A percentile compares a stretch with the other conserved stretches of the same genome.
Evolutionary conservation across 2,113 vertebrate species (phyloP).

Genomic region (Brachyistius frenatus): DNA sequence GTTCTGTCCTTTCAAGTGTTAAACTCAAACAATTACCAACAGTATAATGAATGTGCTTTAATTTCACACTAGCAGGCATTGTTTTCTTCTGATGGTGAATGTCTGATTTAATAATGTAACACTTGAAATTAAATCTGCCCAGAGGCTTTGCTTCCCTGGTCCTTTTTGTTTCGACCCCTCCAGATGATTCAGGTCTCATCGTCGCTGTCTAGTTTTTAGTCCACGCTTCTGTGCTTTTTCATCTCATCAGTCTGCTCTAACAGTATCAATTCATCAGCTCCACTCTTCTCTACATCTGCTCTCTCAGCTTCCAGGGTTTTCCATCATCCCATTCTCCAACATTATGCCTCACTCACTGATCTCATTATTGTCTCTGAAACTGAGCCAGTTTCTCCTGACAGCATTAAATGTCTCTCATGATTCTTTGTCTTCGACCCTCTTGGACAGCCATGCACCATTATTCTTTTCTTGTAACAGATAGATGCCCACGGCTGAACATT

Average conservation of each 20-base stretch:
- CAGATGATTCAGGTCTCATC: slow-evolving; percentile 18
- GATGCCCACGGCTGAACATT: slow-evolving; percentile 35
- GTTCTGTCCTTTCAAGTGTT: slow-evolving; percentile 38
- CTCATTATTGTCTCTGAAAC: slow-evolving; percentile 67
- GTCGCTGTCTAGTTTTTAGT: slow-evolving; percentile 41
- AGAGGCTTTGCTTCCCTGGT: slow-evolving; percentile 32
- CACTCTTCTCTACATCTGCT: slow-evolving; percentile 57
- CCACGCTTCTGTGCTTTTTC: slow-evolving; percentile 38
- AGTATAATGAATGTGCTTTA: slow-evolving; percentile 57
- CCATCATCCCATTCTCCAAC: slow-evolving; percentile 60
- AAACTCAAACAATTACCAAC: slow-evolving; percentile 48
- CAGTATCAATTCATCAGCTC: slow-evolving; percentile 68
- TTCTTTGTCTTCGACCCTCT: slow-evolving; percentile 62
- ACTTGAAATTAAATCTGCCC: slow-evolving; percentile 60
- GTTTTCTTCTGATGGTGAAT: slow-evolving; percentile 55
- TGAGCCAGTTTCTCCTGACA: slow-evolving; percentile 66
- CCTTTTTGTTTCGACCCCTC: slow-evolving; percentile 35
- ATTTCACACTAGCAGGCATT: slow-evolving; percentile 54
- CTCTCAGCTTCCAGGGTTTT: slow-evolving; percentile 58
- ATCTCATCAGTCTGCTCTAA: slow-evolving; percentile 47
- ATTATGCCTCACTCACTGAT: slow-evolving; percentile 56
- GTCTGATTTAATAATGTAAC: slow-evolving; percentile 63
- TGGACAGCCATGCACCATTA: slow-evolving; percentile 43
- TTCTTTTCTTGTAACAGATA: slow-evolving; percentile 52
- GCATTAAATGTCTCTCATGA: slow-evolving; percentile 65